phyloP scores from a whole-genome alignment of 1,140 invertebrate species.

The Drosophila kohkoa region DNA sequence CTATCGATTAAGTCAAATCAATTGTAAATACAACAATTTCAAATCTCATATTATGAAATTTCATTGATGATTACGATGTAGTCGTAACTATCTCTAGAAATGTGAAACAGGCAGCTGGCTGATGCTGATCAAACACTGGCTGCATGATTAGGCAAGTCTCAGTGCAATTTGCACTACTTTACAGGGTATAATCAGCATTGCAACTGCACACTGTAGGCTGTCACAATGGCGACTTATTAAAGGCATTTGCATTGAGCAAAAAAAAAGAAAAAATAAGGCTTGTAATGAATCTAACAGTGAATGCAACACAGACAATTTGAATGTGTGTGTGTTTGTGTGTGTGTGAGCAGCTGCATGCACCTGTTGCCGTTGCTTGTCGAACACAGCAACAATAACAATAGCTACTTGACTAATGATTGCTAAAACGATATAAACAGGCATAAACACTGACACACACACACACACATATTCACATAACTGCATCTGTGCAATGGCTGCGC shows the following conservation, averaged over 20 bases:
- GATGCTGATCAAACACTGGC: background rate
- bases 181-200: slow-evolving; percentile 10
- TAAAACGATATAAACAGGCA: slow-evolving; percentile 14
- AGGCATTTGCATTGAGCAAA: slow-evolving; percentile 15
- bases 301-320: slow-evolving; percentile 8
- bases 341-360: slow-evolving; percentile 36
- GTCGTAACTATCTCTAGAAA: background rate
- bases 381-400: slow-evolving; percentile 29
- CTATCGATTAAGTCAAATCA: background rate
- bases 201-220: slow-evolving; percentile 2
- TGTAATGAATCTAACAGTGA: slow-evolving; percentile 27
- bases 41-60: too few relatives aligned
- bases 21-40: background rate
- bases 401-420: slow-evolving; percentile 41
- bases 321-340: slow-evolving; percentile 2
- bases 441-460: background rate
- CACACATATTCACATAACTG: background rate
- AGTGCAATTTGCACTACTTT: background rate
- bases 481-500: background rate
- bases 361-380: slow-evolving; percentile 31
- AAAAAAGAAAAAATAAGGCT: slow-evolving; percentile 4
- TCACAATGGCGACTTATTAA: slow-evolving; percentile 13
- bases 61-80: too few relatives aligned
- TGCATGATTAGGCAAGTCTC: background rate
- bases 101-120: background rate